A percentile compares a stretch with the other conserved stretches of the same genome.
Evolutionary conservation across 2,113 vertebrate species (phyloP).

Genomic region (Centropus unirufus): DNA sequence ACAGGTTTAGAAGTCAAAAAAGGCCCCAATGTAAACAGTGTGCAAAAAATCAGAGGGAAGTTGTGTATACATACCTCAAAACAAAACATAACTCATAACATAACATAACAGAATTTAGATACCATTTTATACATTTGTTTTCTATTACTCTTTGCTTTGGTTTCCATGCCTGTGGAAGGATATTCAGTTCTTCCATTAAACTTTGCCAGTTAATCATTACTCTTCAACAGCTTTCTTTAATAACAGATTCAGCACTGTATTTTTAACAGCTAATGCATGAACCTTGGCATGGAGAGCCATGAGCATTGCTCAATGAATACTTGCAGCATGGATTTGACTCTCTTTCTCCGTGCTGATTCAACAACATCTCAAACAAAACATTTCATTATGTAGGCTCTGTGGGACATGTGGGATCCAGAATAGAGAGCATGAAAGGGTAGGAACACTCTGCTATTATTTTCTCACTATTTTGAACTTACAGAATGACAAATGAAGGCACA

Average conservation of each 20-base stretch:
- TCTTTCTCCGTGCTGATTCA: constrained; percentile 18
- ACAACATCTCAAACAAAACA: constrained; percentile 34
- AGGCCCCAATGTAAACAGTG: fast-evolving
- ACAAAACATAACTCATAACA: background rate
- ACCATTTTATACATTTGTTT: background rate
- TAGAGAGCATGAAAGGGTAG: constrained; percentile 22
- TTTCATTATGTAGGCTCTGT: constrained; percentile 54
- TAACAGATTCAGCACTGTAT: background rate
- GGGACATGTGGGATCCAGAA: constrained; percentile 49
- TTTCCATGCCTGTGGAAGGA: background rate
- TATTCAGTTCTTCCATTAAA: background rate
- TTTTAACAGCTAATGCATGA: constrained; percentile 17
- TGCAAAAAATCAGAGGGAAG: background rate
- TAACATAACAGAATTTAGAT: background rate
- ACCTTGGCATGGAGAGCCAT: background rate
- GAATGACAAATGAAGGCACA: constrained; percentile 11
- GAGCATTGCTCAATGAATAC: background rate
- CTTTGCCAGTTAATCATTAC: background rate
- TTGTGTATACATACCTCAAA: background rate
- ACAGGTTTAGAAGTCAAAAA: background rate
- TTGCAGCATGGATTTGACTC: constrained; percentile 11
- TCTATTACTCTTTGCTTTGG: background rate
- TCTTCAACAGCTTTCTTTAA: background rate
- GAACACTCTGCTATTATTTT: constrained; percentile 49
- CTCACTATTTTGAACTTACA: constrained; percentile 50